These are phyloP conservation scores for Lasioglossum morio DNA, from an alignment of 2,888 invertebrate species.

Conservation along the genomic window DNA sequence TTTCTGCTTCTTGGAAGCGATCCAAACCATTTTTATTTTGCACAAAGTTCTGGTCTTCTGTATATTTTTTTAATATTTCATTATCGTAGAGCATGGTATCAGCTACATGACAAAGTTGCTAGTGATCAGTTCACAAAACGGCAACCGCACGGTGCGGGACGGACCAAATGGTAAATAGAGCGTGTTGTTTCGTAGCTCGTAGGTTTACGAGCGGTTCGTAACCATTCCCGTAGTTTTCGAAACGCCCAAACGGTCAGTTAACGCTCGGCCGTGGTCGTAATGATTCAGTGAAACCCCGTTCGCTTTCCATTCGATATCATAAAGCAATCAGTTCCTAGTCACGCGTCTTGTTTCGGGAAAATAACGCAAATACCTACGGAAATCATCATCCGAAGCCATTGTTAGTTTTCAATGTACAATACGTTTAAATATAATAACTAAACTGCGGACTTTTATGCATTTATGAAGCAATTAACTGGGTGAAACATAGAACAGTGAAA, in stretches of 20 bases:
- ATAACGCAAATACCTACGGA: background rate
- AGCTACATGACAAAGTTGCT: background rate
- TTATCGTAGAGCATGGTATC: background rate
- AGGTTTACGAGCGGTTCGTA: slow-evolving; percentile 22
- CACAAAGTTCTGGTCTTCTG: too few species aligned
- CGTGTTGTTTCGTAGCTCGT: slow-evolving; percentile 43
- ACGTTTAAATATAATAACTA: too few species aligned
- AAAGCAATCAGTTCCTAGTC: background rate
- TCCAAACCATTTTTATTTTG: too few species aligned
- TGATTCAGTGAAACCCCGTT: slow-evolving; percentile 45
- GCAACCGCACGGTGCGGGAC: slow-evolving; percentile 14
- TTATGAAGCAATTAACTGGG: too few species aligned
- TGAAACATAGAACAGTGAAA: too few species aligned
- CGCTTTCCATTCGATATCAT: slow-evolving; percentile 5
- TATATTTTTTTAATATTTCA: background rate
- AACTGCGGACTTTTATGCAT: too few species aligned
- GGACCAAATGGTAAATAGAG: slow-evolving; percentile 40
- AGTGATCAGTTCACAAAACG: background rate
- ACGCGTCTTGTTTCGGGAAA: background rate
- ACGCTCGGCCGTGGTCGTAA: slow-evolving; percentile 13
- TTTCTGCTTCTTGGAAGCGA: too few species aligned
- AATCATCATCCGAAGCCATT: background rate
- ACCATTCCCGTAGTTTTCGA: slow-evolving; percentile 41
- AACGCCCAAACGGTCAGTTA: slow-evolving; percentile 37
- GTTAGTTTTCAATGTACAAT: too few species aligned